Conservation (phyloP, 2,113 vertebrate species). For the Rhinoptilus africanus region DNA sequence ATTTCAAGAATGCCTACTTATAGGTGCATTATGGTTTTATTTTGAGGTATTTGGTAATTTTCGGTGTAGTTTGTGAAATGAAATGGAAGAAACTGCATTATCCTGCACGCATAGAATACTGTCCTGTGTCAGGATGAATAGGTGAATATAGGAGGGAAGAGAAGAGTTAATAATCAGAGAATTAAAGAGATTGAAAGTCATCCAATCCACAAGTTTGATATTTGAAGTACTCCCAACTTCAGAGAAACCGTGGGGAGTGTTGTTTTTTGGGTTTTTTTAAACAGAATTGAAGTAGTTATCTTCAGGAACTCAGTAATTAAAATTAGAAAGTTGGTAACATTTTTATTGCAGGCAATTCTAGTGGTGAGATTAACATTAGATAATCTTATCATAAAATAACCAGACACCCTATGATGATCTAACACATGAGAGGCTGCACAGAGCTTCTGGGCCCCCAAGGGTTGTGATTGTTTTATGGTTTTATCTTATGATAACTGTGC, state of each 20-base stretch:
- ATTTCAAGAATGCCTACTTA: neutral
- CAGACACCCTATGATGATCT: conserved; percentile 40
- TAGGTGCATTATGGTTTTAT: neutral
- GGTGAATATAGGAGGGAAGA: neutral
- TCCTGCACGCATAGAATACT: neutral
- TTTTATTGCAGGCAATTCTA: conserved; percentile 37
- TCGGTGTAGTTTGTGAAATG: neutral
- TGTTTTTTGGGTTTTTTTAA: neutral
- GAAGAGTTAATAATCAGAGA: neutral
- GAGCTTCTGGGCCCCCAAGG: conserved; percentile 1
- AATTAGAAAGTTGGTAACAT: conserved; percentile 33
- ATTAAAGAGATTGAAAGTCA: neutral
- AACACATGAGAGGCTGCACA: conserved; percentile 35
- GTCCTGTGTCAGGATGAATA: neutral
- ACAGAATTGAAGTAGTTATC: conserved; percentile 31
- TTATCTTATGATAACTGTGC: conserved; percentile 51
- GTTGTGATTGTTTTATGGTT: conserved; percentile 46
- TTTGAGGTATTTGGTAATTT: neutral
- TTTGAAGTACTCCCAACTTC: neutral
- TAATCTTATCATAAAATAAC: conserved; percentile 61
- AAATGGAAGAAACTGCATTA: neutral
- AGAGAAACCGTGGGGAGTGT: conserved; percentile 2
- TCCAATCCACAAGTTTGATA: neutral
- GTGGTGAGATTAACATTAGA: conserved; percentile 39
- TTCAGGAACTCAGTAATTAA: conserved; percentile 44